A percentile compares a stretch with the other conserved stretches of the same genome.
Conservation (phyloP, 2,113 vertebrate species). For the Phaethornis superciliosus region DNA sequence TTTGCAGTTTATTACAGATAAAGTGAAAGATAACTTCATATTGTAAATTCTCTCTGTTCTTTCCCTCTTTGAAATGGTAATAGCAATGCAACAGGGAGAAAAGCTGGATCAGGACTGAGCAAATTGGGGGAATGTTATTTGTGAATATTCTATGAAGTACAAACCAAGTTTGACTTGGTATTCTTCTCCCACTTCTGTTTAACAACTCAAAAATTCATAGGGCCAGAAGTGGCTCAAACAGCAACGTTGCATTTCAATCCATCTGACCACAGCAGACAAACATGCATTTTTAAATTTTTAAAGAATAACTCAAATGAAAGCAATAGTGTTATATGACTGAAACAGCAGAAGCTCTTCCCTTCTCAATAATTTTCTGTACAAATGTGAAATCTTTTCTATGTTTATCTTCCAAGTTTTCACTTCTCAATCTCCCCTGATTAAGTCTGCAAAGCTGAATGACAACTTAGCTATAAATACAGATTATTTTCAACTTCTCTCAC, state of each 20-base stretch:
- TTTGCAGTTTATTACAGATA: slow-evolving; percentile 6
- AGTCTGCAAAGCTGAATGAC: not conserved
- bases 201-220: not conserved
- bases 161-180: not conserved
- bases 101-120: not conserved
- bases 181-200: not conserved
- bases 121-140: slow-evolving; percentile 13
- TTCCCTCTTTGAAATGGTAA: slow-evolving; percentile 42
- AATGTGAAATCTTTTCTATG: not conserved
- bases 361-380: not conserved
- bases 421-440: not conserved
- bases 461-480: not conserved
- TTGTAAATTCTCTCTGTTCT: slow-evolving; percentile 34
- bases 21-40: not conserved
- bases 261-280: not conserved
- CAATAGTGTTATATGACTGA: not conserved
- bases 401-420: not conserved
- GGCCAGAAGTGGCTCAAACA: not conserved
- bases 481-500: not conserved
- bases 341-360: not conserved
- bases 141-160: not conserved
- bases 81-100: not conserved
- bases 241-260: not conserved
- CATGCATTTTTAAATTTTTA: not conserved
- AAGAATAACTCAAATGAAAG: not conserved